phyloP scores from a whole-genome alignment of 2,888 invertebrate genomes.

The Cotesia congregata region DNA sequence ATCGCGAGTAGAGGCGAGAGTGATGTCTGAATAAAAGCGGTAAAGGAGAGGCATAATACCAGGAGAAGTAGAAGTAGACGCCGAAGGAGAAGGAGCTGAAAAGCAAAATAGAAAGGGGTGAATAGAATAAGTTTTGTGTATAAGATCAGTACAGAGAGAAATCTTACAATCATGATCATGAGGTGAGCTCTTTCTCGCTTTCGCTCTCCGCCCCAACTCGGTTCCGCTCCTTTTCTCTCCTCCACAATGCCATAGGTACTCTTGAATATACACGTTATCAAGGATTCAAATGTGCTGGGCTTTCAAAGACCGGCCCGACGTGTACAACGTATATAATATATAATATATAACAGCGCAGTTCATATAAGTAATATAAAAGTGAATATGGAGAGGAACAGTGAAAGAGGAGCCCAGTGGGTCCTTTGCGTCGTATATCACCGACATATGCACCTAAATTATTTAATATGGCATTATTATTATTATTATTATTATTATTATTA shows the following conservation, averaged over 20 bases:
- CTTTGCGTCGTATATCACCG: neutral
- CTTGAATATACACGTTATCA: neutral
- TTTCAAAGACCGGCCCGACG: neutral
- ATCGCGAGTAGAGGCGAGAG: neutral
- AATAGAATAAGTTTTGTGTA: neutral
- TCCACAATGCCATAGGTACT: neutral
- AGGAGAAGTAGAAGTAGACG: neutral
- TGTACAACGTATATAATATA: too few species aligned
- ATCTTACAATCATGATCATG: neutral
- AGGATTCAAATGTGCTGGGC: neutral
- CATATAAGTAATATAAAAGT: too few species aligned
- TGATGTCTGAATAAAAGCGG: neutral
- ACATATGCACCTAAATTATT: neutral
- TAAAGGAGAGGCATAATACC: neutral
- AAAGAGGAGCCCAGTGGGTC: neutral
- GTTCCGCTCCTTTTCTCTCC: too few species aligned
- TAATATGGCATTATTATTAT: neutral
- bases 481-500: neutral
- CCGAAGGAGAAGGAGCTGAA: neutral
- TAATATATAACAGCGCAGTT: too few species aligned
- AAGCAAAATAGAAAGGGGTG: neutral
- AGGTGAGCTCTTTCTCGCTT: neutral
- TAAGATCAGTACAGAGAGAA: neutral
- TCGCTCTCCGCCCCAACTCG: neutral
- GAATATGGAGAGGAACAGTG: too few species aligned